Evolutionary conservation across 2,888 invertebrate genomes (phyloP), one percentile per base, ranked within the genome.

Genomic region (Vandiemenella viatica): DNA sequence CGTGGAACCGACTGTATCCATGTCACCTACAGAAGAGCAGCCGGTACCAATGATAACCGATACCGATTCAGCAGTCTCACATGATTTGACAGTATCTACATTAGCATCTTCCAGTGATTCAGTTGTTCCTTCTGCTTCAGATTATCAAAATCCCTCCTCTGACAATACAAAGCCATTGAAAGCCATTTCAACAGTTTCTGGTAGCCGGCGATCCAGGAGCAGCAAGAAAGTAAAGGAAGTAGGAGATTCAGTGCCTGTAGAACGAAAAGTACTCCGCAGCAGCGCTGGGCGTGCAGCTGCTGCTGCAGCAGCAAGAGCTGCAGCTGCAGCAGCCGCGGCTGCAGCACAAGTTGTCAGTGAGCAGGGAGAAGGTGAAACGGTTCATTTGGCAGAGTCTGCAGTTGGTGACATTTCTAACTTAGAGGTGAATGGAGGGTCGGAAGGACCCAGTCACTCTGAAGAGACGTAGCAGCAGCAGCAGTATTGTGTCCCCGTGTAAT

Each of bases 281-380:
- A 87, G 86, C 65, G 80, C 87, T 26, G 82, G 83, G 57, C 65
- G 83, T 58, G 75, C 78, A 57, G 69, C 76, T 55, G 70, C 73
- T 26, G 69, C 74, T 43, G 69, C 74, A 47, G 68, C 74, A 37
- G 68, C 73, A 5, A 57, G 73, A 43, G 65, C 68, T 20, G 69
- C 73, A 45, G 70, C 73, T 2, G 72, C 71, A 37, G 49, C 50
- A 13, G 44, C 46, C 1, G 49, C 50, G 23, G 50, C 42, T 15
- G 38, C 47, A 17, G 49, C 44, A n/a, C 38, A n/a, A n/a, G 32
- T 32, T 10, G 32, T n/a, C n/a, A 32, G 32, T 32, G 13, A 32
- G 32, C 32, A 32, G 32, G 32, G n/a, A 13, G n/a, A n/a, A n/a
- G n/a, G n/a, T n/a, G n/a, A n/a, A n/a, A n/a, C n/a, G n/a, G n/a